Evolutionary conservation across 2,888 invertebrate species (phyloP), one percentile per base, ranked within the genome.

Genomic region (Eupithecia abbreviata): DNA sequence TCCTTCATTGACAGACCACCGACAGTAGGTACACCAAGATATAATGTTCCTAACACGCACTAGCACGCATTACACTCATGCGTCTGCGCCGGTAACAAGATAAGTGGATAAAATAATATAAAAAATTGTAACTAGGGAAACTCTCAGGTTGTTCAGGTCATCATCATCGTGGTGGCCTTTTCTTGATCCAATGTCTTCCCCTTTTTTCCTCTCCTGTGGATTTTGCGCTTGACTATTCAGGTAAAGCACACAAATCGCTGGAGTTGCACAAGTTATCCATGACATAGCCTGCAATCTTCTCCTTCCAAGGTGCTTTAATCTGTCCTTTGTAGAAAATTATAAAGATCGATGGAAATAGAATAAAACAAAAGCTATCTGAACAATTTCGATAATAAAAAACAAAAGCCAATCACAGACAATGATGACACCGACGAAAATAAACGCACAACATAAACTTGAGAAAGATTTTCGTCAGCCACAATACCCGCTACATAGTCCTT

Each of bases 401-500:
- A 58, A 58, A 58, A 58, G 58, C 9, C 18, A 58, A 10, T 58
- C 58, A 18, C 9, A 58, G 58, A 66, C 42, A 42, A 42, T 42
- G 15, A 42, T 15, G 42, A 66, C 42, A 66, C 41, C 42, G 15
- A 13, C 13, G 42, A 42, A 66, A 66, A 42, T 42, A 42, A 66
- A 70, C 30, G 62, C 62, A 62, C 10, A 62, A 62, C 62, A 62
- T 58, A 58, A 18, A 58, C 30, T 30, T 62, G 30, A n/a, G n/a
- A 58, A 58, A 71, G 42, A 71, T 71, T 58, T 62, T 71, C 47
- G 69, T 69, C 69, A 69, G 69, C 68, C 18, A 45, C 69, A 69
- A 69, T 69, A 30, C 45, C 30, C 69, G 69, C 69, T 47, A 47
- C 15, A 62, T 62, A 62, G 62, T 69, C 18, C 69, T 45, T 69